Conservation (phyloP, 1,140 invertebrate genomes). For the Pogonomyrmex californicus region DNA sequence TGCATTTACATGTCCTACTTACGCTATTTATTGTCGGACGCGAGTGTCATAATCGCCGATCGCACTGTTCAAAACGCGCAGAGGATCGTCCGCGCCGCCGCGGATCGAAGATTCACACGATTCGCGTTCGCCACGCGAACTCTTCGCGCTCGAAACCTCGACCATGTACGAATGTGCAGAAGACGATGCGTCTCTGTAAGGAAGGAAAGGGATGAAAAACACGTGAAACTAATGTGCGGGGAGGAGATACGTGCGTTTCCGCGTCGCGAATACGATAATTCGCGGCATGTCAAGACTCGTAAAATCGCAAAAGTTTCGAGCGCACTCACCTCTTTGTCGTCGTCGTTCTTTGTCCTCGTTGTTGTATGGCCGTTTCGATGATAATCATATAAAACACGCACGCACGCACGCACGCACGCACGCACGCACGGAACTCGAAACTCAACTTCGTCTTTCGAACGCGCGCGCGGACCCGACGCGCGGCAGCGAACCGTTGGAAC, state of each 20-base stretch:
- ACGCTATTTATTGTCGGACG: slow-evolving; percentile 44
- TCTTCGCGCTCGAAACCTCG: no score
- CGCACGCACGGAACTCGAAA: not conserved
- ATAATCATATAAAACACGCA: not conserved
- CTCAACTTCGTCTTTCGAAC: slow-evolving; percentile 47
- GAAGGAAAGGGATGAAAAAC: not conserved
- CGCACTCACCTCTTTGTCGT: slow-evolving; percentile 27
- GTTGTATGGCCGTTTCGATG: slow-evolving; percentile 11
- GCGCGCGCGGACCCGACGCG: slow-evolving; percentile 58
- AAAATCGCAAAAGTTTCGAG: slow-evolving; percentile 4
- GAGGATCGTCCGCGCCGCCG: not conserved
- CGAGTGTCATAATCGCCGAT: not conserved
- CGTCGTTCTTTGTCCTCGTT: not conserved
- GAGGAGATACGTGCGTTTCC: not conserved
- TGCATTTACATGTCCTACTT: slow-evolving; percentile 66
- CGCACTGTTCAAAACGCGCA: not conserved
- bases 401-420: not conserved
- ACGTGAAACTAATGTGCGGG: not conserved
- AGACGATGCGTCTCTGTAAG: no score
- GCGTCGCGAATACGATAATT: not conserved
- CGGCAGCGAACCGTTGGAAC: slow-evolving; percentile 53
- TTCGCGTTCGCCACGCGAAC: not conserved
- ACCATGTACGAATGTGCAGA: no score
- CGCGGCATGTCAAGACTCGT: not conserved
- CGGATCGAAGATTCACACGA: not conserved